Evolutionary conservation across 2,797 vertebrate genomes (phyloP).

Genomic region (Onychomys torridus): DNA sequence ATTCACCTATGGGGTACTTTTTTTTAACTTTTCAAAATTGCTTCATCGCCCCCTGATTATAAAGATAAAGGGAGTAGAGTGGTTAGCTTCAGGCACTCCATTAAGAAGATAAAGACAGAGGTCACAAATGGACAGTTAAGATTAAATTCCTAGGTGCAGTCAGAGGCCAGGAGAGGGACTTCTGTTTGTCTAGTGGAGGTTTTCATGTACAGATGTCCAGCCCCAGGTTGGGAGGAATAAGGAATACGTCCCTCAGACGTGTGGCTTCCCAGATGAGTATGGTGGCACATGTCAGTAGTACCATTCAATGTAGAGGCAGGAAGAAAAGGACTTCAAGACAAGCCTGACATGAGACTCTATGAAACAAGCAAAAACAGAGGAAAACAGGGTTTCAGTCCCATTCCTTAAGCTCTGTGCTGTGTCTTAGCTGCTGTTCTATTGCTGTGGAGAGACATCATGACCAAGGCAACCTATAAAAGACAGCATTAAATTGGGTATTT

Average conservation of each 20-base stretch:
- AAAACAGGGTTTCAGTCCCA: neutral
- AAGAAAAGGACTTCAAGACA: neutral
- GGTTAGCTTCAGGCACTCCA: neutral
- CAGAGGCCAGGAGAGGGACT: neutral
- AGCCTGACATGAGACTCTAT: neutral
- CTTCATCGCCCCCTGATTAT: neutral
- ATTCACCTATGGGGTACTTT: neutral
- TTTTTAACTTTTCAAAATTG: neutral
- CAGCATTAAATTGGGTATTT: neutral
- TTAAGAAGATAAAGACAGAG: neutral
- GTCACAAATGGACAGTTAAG: neutral
- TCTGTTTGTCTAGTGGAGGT: neutral
- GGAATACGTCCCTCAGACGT: neutral
- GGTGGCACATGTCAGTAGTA: neutral
- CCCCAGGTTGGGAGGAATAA: neutral
- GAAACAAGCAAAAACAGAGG: neutral
- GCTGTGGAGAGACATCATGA: neutral
- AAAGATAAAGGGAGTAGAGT: neutral
- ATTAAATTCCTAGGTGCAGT: neutral
- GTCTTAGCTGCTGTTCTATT: neutral
- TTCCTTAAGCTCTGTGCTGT: neutral
- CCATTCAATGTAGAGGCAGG: neutral
- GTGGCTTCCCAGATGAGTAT: neutral
- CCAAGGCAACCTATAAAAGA: neutral
- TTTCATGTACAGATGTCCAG: neutral